Conservation (phyloP, 1,140 invertebrate genomes). For the Brachionus rubens region DNA sequence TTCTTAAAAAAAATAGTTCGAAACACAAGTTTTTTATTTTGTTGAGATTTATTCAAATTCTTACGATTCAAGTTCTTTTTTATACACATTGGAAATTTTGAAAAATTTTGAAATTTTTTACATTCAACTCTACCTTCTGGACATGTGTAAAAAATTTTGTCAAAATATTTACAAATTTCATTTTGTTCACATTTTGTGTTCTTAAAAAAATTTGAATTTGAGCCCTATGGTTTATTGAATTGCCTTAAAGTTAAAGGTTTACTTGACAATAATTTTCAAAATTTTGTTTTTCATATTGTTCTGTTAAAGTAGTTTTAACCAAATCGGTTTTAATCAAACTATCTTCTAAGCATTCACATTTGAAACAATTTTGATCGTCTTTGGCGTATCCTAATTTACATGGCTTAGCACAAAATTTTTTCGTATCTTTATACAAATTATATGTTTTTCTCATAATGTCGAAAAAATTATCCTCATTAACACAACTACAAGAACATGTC, state of each 20-base stretch:
- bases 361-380: constrained; percentile 26
- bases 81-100: constrained; percentile 29
- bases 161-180: constrained; percentile 40
- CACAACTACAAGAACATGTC: constrained; percentile 22
- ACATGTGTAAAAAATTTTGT: constrained; percentile 12
- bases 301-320: neutral
- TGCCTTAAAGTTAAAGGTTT: neutral
- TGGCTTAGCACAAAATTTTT: constrained; percentile 6
- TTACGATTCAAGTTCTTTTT: constrained; percentile 11
- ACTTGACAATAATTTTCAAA: constrained; percentile 35
- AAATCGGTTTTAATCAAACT: neutral
- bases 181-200: constrained; percentile 25
- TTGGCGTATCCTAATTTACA: constrained; percentile 20
- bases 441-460: neutral
- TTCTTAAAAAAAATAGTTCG: neutral
- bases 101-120: constrained; percentile 15
- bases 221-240: neutral
- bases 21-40: neutral
- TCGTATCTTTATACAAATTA: neutral
- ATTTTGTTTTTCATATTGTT: neutral
- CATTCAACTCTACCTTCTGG: neutral
- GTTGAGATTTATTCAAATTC: neutral
- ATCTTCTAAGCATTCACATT: constrained; percentile 43
- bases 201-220: neutral
- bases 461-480: constrained; percentile 35